Evolutionary conservation across 2,888 invertebrate species (phyloP).

Genomic region (Ischnura elegans): DNA sequence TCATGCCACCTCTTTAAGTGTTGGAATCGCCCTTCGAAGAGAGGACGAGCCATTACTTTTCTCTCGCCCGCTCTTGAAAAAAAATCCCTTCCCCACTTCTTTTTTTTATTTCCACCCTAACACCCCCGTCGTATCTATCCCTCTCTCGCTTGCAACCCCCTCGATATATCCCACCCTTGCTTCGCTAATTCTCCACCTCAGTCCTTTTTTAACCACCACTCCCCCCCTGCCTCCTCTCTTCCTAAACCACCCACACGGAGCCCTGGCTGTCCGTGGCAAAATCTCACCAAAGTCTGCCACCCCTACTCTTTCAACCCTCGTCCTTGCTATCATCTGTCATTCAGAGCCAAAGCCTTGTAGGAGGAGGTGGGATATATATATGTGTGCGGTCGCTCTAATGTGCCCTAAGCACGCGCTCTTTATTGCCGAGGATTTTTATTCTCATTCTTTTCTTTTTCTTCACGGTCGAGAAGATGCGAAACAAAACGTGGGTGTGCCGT

Average conservation of each 20-base stretch:
- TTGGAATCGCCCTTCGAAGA: slow-evolving; percentile 44
- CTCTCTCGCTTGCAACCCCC: neutral
- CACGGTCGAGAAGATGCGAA: neutral
- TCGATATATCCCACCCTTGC: neutral
- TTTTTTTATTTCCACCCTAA: neutral
- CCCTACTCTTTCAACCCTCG: neutral
- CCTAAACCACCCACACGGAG: neutral
- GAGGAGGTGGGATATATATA: neutral
- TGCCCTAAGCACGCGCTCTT: neutral
- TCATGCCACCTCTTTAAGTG: slow-evolving; percentile 55
- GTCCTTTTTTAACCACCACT: neutral
- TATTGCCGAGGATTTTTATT: neutral
- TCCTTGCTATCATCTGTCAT: slow-evolving; percentile 1
- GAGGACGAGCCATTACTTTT: slow-evolving; percentile 26
- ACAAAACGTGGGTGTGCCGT: neutral
- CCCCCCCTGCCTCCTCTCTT: neutral
- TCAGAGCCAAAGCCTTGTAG: neutral
- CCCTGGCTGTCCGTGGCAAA: neutral
- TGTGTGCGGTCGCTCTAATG: neutral
- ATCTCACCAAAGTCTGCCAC: neutral
- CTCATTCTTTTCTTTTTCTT: neutral
- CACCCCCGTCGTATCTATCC: neutral
- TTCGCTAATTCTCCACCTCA: neutral
- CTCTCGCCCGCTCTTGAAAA: slow-evolving; percentile 8
- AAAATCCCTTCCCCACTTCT: neutral